phyloP scores from a whole-genome alignment of 2,797 vertebrate species.

The Sternotherus odoratus region DNA sequence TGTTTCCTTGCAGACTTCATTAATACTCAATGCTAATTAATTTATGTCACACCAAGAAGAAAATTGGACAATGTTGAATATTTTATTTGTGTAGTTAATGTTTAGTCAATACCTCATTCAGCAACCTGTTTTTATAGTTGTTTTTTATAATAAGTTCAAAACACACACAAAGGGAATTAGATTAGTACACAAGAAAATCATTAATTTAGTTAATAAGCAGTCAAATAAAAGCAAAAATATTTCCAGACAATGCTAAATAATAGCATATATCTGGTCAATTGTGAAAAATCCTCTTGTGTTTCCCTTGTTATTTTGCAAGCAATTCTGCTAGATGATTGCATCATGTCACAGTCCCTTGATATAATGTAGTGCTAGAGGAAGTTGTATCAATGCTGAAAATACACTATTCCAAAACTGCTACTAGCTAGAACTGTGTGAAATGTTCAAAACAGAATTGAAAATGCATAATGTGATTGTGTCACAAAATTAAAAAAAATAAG shows the following conservation, averaged over 20 bases:
- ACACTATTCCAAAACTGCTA: neutral
- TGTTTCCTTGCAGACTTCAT: conserved; percentile 58
- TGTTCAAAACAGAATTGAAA: neutral
- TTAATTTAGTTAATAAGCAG: conserved; percentile 21
- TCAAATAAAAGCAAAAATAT: conserved; percentile 7
- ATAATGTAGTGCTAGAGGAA: neutral
- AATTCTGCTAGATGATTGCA: neutral
- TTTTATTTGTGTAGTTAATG: conserved; percentile 11
- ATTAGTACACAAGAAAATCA: conserved; percentile 2
- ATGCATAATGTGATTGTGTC: neutral
- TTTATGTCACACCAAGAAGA: conserved; percentile 17
- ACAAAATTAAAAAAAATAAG: neutral
- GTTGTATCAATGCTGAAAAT: neutral
- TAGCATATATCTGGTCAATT: neutral
- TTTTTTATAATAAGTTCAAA: conserved; percentile 55
- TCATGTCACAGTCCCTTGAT: neutral
- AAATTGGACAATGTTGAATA: conserved; percentile 25
- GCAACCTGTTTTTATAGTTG: conserved; percentile 29
- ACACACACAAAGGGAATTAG: conserved; percentile 33
- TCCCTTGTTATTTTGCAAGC: neutral
- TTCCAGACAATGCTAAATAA: neutral
- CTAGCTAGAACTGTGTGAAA: neutral
- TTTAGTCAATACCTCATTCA: conserved; percentile 59
- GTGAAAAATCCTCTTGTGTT: neutral
- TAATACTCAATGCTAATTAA: conserved; percentile 70